Base-by-base conservation (phyloP, 2,797 vertebrate species). In the Acrossocheilus wenchowensis region DNA sequence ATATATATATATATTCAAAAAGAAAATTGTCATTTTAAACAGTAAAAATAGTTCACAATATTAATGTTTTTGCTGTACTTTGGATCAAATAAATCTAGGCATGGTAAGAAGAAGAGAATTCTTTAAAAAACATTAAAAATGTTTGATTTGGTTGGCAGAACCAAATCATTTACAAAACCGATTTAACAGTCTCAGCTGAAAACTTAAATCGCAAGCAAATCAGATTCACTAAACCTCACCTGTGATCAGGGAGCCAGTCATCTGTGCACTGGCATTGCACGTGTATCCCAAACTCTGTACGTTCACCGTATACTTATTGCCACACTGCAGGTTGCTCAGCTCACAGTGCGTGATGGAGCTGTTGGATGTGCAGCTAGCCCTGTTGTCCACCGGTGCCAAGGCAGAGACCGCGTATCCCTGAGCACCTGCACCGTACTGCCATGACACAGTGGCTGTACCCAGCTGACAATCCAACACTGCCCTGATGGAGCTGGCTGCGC, bases 261-360 rank as follows among this genome's bases (percentile, higher is more conserved):
- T 93, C n/a, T 89, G 87, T 75, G 88, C 91, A 0, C 88, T 92
- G 86, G 73, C 92, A 89, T 93, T 94, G 87, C 95, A 96, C 2
- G 48, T 88, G 2, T 89, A 80, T 88, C 93, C 93, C 6, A 87
- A 5, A 34, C 92, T 90, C n/a, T 19, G 87, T 36, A 95, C 92
- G 0, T 89, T 89, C 57, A 96, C 87, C 0, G 81, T 92, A 86
- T 96, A 96, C 5, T 88, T 41, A 87, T 92, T 90, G 23, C 94
- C 94, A 23, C 95, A 96, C 15, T 41, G 89, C 73, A 95, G 89
- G 19, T 85, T 26, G 69, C 52, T 85, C 81, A 92, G 86, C 81
- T 87, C 75, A 84, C 94, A 96, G 90, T 88, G 82, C n/a, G 92
- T 94, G 72, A 85, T 19, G 89, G 93, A 94, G 78, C 86, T 23